Evolutionary conservation across 2,797 vertebrate species (phyloP).

Genomic region (Phalloptychus januarius): DNA sequence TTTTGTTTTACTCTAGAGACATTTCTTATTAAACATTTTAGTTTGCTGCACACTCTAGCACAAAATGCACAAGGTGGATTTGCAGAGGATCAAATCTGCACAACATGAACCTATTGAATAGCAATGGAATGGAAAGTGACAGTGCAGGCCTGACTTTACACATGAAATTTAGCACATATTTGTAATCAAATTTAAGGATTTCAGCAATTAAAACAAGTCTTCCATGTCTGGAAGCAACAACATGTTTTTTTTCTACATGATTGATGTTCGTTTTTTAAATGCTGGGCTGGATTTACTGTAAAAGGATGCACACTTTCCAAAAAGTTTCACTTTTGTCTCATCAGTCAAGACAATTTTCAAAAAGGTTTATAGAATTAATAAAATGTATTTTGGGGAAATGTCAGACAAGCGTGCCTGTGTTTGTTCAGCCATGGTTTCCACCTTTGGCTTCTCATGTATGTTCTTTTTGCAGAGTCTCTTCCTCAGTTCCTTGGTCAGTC

Average conservation of each 20-base stretch:
- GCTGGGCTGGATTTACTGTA: not conserved
- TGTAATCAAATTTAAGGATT: not conserved
- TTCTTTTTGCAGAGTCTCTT: not conserved
- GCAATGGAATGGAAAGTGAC: not conserved
- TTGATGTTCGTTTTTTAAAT: not conserved
- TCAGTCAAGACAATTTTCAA: not conserved
- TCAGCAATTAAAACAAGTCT: not conserved
- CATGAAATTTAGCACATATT: not conserved
- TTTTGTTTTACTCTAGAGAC: not conserved
- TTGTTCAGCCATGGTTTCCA: not conserved
- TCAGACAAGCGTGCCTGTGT: not conserved
- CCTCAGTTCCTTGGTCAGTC: not conserved
- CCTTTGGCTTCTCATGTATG: not conserved
- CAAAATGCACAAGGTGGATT: not conserved
- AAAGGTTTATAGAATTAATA: not conserved
- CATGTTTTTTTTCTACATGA: not conserved
- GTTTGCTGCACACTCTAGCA: not conserved
- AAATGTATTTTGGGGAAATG: not conserved
- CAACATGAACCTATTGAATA: not conserved
- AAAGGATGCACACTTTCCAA: not conserved
- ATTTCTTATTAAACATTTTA: not conserved
- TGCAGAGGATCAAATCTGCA: not conserved
- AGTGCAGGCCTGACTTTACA: not conserved
- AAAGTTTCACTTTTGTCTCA: not conserved
- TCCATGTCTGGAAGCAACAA: not conserved